A percentile compares a stretch with the other conserved stretches of the same genome.
Evolutionary conservation across 1,140 invertebrate genomes (phyloP).

Genomic region (Caenorhabditis brenneri): DNA sequence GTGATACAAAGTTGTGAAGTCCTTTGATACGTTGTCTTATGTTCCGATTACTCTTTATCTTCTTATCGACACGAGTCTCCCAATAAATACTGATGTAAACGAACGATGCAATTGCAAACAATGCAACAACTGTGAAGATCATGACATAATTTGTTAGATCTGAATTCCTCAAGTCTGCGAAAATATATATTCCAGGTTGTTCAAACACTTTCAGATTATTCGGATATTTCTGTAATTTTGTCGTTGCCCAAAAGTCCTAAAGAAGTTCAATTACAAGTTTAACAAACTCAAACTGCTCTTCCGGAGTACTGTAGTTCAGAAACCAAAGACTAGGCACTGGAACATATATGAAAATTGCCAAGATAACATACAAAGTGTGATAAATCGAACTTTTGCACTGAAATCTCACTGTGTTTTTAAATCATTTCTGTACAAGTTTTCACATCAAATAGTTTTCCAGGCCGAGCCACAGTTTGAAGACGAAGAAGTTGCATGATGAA

Average conservation of each 20-base stretch:
- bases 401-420: background rate
- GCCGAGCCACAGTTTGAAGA: background rate
- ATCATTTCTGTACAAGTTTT: background rate
- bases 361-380: background rate
- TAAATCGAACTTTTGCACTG: background rate
- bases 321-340: background rate
- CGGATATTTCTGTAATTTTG: background rate
- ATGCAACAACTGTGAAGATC: background rate
- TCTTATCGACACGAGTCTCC: background rate
- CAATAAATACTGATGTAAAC: background rate
- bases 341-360: background rate
- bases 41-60: background rate
- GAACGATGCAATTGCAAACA: background rate
- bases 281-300: background rate
- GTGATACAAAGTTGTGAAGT: background rate
- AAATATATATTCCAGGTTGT: background rate
- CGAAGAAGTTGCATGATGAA: background rate
- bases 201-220: background rate
- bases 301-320: background rate
- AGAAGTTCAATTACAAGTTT: background rate
- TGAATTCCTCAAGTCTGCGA: background rate
- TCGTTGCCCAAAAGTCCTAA: no score
- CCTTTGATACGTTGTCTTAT: background rate
- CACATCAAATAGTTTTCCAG: background rate
- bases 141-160: background rate